phyloP scores from a whole-genome alignment of 2,888 invertebrate species.

The Pimpla rufipes region DNA sequence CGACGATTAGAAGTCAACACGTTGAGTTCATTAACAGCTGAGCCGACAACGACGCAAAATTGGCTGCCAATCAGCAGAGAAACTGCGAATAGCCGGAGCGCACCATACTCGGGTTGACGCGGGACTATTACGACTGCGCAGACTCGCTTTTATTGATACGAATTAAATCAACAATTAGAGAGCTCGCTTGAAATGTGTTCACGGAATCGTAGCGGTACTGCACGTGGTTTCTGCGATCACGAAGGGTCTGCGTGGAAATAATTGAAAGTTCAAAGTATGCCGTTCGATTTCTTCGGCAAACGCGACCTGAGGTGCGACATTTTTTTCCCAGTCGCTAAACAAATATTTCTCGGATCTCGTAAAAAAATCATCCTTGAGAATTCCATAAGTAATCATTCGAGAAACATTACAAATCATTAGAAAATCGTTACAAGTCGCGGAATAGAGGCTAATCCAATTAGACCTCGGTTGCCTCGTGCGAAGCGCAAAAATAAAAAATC shows the following conservation, averaged over 20 bases:
- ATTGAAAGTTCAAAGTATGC: constrained; percentile 53
- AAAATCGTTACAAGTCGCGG: background rate
- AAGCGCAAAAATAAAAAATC: background rate
- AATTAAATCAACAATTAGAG: constrained; percentile 67
- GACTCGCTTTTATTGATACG: constrained; percentile 59
- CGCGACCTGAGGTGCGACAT: background rate
- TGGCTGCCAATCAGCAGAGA: constrained; percentile 65
- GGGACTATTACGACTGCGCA: constrained; percentile 42
- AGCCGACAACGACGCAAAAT: constrained; percentile 55
- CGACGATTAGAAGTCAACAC: constrained; percentile 61
- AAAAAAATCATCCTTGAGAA: no score
- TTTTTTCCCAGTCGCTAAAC: no score
- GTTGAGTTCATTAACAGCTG: constrained; percentile 65
- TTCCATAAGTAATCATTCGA: no score
- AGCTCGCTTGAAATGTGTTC: constrained; percentile 51
- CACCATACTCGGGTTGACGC: constrained; percentile 53
- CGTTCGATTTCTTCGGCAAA: constrained; percentile 45
- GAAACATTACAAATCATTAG: no score
- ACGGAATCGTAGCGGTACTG: constrained; percentile 42
- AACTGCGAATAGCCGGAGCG: constrained; percentile 50
- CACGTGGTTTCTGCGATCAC: constrained; percentile 3
- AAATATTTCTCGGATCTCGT: no score
- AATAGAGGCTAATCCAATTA: background rate
- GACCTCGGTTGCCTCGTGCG: background rate
- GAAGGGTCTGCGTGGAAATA: constrained; percentile 43